Conservation (phyloP, 2,113 vertebrate species). For the Caracal caracal region DNA sequence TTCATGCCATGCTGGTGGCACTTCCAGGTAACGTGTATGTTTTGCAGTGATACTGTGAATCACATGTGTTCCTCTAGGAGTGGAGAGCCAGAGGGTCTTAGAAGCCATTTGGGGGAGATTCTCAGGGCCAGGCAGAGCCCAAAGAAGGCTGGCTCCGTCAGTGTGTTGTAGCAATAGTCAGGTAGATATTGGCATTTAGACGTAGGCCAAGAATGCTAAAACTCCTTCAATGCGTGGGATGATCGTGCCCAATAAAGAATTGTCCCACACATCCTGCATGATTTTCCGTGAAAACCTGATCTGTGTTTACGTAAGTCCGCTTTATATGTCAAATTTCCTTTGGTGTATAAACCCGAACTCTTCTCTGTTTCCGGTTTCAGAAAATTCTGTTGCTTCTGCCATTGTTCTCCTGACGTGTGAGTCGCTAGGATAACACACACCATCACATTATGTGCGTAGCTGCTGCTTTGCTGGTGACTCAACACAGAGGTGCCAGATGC, state of each 20-base stretch:
- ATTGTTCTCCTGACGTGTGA: background rate
- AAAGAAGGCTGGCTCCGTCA: background rate
- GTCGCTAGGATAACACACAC: background rate
- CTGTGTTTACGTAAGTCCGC: background rate
- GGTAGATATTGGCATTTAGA: background rate
- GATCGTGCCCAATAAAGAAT: background rate
- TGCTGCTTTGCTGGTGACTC: background rate
- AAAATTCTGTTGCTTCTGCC: background rate
- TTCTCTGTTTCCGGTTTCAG: background rate
- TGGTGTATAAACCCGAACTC: background rate
- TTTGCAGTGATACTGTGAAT: background rate
- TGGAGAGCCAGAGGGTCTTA: background rate
- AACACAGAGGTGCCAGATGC: background rate
- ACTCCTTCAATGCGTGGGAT: background rate
- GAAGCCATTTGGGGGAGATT: background rate
- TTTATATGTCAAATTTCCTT: background rate
- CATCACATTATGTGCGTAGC: background rate
- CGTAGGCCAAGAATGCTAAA: background rate
- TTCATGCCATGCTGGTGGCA: background rate
- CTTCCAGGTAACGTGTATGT: background rate
- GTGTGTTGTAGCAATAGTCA: background rate
- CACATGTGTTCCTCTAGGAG: background rate
- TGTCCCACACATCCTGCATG: background rate
- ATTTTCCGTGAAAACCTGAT: background rate
- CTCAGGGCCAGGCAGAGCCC: background rate